Conservation (phyloP, 2,888 invertebrate species). For the Coleophora flavipennella region DNA sequence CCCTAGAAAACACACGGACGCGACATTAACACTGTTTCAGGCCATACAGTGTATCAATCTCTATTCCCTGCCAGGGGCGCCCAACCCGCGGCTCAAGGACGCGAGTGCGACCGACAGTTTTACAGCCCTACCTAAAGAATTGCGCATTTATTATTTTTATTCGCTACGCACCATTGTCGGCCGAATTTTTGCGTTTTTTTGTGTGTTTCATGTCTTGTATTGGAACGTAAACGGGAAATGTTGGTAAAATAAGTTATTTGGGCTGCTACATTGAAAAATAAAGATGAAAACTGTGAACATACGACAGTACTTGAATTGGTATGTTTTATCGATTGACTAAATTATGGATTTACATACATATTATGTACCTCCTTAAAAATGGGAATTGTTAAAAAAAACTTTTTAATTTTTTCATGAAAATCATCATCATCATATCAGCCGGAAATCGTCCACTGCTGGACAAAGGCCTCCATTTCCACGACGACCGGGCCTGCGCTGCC, state of each 20-base stretch:
- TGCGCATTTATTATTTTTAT: slow-evolving; percentile 69
- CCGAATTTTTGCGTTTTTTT: slow-evolving; percentile 38
- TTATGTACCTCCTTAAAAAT: no score
- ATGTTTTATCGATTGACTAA: no score
- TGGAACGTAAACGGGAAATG: slow-evolving; percentile 20
- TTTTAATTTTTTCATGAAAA: no score
- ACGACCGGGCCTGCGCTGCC: no score
- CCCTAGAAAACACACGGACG: slow-evolving; percentile 11
- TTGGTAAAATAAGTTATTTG: slow-evolving; percentile 10
- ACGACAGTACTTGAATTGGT: no score
- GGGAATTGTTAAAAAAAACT: no score
- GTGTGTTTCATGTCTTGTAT: slow-evolving; percentile 36
- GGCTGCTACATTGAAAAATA: not conserved
- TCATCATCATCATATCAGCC: no score
- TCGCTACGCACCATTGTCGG: slow-evolving; percentile 46
- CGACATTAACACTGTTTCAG: slow-evolving; percentile 19
- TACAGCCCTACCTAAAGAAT: slow-evolving; percentile 64
- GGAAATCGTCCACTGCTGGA: no score
- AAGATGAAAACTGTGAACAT: no score
- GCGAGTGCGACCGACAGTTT: slow-evolving; percentile 58
- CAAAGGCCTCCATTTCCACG: no score
- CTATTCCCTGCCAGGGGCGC: slow-evolving; percentile 25
- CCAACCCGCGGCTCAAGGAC: slow-evolving; percentile 44
- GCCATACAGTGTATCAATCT: slow-evolving; percentile 32
- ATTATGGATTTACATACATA: no score